These are phyloP conservation scores for Dendrocincla tyrannina DNA, from an alignment of 2,797 vertebrate species.

Conservation along the genomic window DNA sequence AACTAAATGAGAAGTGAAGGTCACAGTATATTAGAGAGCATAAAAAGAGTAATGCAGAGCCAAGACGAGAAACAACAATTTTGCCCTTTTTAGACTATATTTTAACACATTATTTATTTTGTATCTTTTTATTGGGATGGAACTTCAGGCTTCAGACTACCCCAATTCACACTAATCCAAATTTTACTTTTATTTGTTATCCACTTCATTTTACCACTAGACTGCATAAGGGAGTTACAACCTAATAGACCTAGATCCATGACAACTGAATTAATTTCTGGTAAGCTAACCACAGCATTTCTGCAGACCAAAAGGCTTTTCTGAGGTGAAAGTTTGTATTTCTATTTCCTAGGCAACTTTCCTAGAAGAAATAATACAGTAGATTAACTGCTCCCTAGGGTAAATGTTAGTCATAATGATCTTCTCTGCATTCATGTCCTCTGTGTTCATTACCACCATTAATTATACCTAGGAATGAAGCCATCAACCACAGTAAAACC, in stretches of 20 bases:
- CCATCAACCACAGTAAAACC: background rate
- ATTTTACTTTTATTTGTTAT: background rate
- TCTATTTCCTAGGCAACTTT: background rate
- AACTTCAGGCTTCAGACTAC: background rate
- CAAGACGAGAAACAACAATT: background rate
- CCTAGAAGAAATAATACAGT: background rate
- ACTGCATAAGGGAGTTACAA: background rate
- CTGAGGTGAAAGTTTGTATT: background rate
- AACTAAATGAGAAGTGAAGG: background rate
- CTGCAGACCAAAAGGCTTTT: background rate
- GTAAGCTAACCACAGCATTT: background rate
- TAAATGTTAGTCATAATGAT: background rate
- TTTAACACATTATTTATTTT: background rate
- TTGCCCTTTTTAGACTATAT: background rate
- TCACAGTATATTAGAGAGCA: background rate
- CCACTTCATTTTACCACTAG: background rate
- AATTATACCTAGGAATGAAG: background rate
- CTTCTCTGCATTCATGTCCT: background rate
- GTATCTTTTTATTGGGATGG: background rate
- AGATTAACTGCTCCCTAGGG: background rate
- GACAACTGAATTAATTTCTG: background rate
- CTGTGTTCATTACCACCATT: background rate
- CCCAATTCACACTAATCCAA: fast-evolving
- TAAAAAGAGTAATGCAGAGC: background rate
- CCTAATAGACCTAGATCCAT: background rate